Percentiles rank a stretch among this genome's conserved stretches.
Conservation (phyloP, 2,113 vertebrate genomes). For the Malurus cyaneus region DNA sequence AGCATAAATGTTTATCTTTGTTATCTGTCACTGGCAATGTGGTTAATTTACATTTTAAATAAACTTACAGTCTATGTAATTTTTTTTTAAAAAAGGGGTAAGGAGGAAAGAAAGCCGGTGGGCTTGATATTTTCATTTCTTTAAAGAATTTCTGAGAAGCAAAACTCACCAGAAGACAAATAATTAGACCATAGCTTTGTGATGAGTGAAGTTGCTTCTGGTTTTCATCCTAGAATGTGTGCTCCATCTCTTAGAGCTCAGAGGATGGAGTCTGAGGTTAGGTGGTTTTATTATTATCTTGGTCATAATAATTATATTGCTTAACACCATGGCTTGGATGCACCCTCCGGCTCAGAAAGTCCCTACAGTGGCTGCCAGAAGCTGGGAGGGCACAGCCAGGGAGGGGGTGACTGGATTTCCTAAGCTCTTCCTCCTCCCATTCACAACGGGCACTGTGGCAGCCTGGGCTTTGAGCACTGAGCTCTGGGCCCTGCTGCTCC, state of each 20-base stretch:
- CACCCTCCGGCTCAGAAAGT: slow-evolving; percentile 47
- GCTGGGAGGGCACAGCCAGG: background rate
- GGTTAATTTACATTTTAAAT: slow-evolving; percentile 72
- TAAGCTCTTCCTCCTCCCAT: slow-evolving; percentile 15
- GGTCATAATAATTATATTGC: slow-evolving; percentile 47
- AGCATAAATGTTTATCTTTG: slow-evolving; percentile 77
- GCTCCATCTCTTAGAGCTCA: slow-evolving; percentile 47
- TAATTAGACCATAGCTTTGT: slow-evolving; percentile 47
- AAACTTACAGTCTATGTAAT: slow-evolving; percentile 57
- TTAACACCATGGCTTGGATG: slow-evolving; percentile 36
- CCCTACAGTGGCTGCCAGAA: slow-evolving; percentile 40
- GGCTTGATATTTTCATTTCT: slow-evolving; percentile 56
- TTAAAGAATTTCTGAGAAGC: slow-evolving; percentile 71
- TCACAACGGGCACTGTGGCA: background rate
- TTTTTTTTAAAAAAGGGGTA: slow-evolving; percentile 50
- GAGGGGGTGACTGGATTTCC: background rate
- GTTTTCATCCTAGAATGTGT: slow-evolving; percentile 56
- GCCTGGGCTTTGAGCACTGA: background rate
- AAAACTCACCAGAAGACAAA: slow-evolving; percentile 41
- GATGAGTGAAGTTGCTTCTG: slow-evolving; percentile 50
- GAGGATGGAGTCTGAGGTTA: slow-evolving; percentile 53
- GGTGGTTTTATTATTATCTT: slow-evolving; percentile 47
- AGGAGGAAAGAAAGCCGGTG: slow-evolving; percentile 37
- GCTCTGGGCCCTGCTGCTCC: background rate
- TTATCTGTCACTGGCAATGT: slow-evolving; percentile 71